Evolutionary conservation across 2,113 vertebrate genomes (phyloP).

Genomic region (Oreochromis spilurus): DNA sequence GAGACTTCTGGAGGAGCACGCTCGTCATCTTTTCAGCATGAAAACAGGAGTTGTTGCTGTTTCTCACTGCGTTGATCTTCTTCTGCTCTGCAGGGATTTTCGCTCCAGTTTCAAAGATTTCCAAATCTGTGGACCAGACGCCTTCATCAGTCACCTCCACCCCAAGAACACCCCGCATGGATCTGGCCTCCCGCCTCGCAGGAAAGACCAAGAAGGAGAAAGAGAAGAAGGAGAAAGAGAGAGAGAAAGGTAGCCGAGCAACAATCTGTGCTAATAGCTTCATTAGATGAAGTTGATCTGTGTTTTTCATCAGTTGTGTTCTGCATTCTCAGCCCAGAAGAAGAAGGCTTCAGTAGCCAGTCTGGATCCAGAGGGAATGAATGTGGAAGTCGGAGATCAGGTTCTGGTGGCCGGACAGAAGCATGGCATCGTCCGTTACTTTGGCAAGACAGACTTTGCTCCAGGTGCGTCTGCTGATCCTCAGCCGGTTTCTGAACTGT

Average conservation of each 20-base stretch:
- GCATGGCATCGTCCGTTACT: slow-evolving; percentile 82
- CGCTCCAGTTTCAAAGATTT: slow-evolving; percentile 86
- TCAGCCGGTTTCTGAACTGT: neutral
- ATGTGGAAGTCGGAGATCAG: slow-evolving; percentile 84
- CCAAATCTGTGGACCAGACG: slow-evolving; percentile 75
- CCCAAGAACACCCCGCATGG: slow-evolving; percentile 83
- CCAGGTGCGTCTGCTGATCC: slow-evolving; percentile 69
- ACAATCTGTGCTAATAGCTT: rapidly evolving
- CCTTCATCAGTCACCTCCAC: slow-evolving; percentile 85
- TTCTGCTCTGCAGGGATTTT: slow-evolving; percentile 76
- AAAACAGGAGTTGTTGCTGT: neutral
- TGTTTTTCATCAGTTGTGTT: rapidly evolving
- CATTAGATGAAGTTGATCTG: rapidly evolving
- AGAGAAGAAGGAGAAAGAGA: slow-evolving; percentile 74
- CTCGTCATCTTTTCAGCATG: neutral
- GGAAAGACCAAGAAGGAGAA: slow-evolving; percentile 85
- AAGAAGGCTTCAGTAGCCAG: slow-evolving; percentile 80
- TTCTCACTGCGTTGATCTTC: neutral
- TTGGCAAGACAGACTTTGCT: slow-evolving; percentile 89
- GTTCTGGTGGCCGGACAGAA: slow-evolving; percentile 90
- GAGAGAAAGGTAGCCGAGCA: slow-evolving; percentile 34
- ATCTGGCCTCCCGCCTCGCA: slow-evolving; percentile 81
- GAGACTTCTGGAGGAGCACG: neutral
- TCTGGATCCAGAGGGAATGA: slow-evolving; percentile 81
- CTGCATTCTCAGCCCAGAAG: slow-evolving; percentile 60